Evolutionary conservation across 2,113 vertebrate genomes (phyloP).

Genomic region (Xyliphius kryptos): DNA sequence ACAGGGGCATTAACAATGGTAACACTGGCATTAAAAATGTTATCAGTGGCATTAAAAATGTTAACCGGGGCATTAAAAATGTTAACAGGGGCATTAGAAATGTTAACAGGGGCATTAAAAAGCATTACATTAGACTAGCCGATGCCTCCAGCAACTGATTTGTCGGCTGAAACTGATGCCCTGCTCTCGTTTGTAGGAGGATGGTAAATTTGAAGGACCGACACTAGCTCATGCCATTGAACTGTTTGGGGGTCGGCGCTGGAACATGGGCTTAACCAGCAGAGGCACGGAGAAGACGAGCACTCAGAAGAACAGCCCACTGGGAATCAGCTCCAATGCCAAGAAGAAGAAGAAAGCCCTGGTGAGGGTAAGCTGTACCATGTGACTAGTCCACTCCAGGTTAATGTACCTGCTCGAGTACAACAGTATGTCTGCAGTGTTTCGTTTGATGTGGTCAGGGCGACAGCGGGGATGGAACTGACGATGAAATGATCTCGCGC

Average conservation of each 20-base stretch:
- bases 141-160: too few relatives aligned
- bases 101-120: too few relatives aligned
- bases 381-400: too few relatives aligned
- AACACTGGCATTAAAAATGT: too few relatives aligned
- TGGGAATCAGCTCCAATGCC: constrained; percentile 75
- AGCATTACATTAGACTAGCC: too few relatives aligned
- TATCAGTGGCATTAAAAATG: too few relatives aligned
- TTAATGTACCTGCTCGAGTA: neutral
- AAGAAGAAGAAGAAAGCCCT: constrained; percentile 96
- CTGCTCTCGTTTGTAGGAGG: constrained; percentile 84
- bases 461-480: constrained; percentile 90
- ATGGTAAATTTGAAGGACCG: constrained; percentile 86
- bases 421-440: neutral
- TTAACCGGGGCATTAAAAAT: too few relatives aligned
- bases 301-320: constrained; percentile 80
- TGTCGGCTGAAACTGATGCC: too few relatives aligned
- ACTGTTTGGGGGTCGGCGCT: constrained; percentile 89
- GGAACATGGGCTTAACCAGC: constrained; percentile 73
- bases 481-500: constrained; percentile 84
- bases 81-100: too few relatives aligned
- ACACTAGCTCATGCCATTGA: constrained; percentile 90
- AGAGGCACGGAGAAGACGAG: constrained; percentile 72
- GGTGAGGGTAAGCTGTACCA: constrained; percentile 88
- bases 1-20: too few relatives aligned
- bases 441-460: constrained; percentile 63